phyloP scores from a whole-genome alignment of 2,888 invertebrate species.

The Macrosoma leucophasiata region DNA sequence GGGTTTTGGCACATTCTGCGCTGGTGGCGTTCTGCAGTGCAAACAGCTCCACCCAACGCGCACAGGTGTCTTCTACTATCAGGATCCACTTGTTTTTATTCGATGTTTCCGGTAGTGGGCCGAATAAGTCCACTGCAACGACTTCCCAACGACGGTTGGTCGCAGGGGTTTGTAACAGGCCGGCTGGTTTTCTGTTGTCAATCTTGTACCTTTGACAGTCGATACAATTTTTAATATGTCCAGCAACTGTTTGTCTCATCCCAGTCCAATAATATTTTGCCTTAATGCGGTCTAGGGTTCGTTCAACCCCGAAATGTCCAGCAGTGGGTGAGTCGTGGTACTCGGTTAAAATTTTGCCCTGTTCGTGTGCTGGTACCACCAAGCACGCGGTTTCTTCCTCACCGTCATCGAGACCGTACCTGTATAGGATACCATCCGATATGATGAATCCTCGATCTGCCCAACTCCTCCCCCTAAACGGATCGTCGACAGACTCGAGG shows the following conservation, averaged over 20 bases:
- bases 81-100: conserved; percentile 27
- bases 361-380: conserved; percentile 21
- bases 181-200: conserved; percentile 16
- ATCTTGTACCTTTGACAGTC: conserved; percentile 22
- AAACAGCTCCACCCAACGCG: conserved; percentile 32
- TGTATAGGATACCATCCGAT: conserved; percentile 16
- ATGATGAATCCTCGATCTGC: conserved; percentile 12
- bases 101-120: conserved; percentile 21
- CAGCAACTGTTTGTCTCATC: conserved; percentile 21
- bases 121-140: conserved; percentile 25
- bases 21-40: conserved; percentile 24
- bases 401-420: conserved; percentile 7
- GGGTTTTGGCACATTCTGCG: conserved; percentile 19
- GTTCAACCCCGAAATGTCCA: conserved; percentile 25
- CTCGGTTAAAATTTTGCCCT: conserved; percentile 11
- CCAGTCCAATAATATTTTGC: conserved; percentile 24
- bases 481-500: conserved; percentile 18
- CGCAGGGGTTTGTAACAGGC: conserved; percentile 16
- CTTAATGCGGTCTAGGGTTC: conserved; percentile 16
- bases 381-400: conserved; percentile 14
- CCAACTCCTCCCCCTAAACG: conserved; percentile 18
- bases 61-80: conserved; percentile 25
- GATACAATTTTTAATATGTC: conserved; percentile 6
- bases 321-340: conserved; percentile 26
- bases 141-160: conserved; percentile 13